phyloP scores from a whole-genome alignment of 2,888 invertebrate species.

The Ptychoptera albimana region DNA sequence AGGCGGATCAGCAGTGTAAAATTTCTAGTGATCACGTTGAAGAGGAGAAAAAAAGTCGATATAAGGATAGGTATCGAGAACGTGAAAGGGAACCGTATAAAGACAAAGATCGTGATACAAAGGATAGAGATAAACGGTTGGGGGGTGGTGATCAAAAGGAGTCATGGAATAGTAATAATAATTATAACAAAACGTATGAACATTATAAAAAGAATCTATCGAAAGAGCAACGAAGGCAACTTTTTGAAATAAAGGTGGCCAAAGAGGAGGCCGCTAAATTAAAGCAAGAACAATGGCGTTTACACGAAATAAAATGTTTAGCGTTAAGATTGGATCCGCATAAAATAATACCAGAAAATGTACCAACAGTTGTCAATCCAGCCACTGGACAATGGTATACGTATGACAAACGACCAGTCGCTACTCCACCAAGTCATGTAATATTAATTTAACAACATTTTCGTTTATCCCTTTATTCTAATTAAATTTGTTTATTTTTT shows the following conservation, averaged over 20 bases:
- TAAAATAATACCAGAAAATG: slow-evolving; percentile 18
- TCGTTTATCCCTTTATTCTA: background rate
- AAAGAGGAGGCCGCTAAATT: slow-evolving; percentile 27
- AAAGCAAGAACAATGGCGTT: slow-evolving; percentile 22
- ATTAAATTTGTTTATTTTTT: background rate
- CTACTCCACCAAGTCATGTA: slow-evolving; percentile 23
- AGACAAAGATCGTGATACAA: background rate
- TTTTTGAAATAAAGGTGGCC: slow-evolving; percentile 28
- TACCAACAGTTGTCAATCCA: slow-evolving; percentile 27
- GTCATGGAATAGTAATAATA: background rate
- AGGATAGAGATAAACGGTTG: background rate
- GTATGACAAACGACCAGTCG: slow-evolving; percentile 18
- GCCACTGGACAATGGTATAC: slow-evolving; percentile 28
- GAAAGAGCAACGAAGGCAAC: slow-evolving; percentile 23
- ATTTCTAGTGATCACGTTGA: slow-evolving; percentile 13
- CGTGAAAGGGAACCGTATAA: background rate
- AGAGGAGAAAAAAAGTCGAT: slow-evolving; percentile 14
- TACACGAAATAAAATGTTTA: slow-evolving; percentile 26
- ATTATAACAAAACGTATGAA: background rate
- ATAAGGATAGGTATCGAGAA: slow-evolving; percentile 1
- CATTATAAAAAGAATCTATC: background rate
- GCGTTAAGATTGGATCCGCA: slow-evolving; percentile 26
- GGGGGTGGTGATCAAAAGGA: too few species aligned
- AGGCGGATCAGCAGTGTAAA: slow-evolving; percentile 50
- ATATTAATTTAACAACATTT: background rate